These are phyloP conservation scores for Polyommatus icarus DNA, from an alignment of 2,888 invertebrate genomes.

Conservation along the genomic window DNA sequence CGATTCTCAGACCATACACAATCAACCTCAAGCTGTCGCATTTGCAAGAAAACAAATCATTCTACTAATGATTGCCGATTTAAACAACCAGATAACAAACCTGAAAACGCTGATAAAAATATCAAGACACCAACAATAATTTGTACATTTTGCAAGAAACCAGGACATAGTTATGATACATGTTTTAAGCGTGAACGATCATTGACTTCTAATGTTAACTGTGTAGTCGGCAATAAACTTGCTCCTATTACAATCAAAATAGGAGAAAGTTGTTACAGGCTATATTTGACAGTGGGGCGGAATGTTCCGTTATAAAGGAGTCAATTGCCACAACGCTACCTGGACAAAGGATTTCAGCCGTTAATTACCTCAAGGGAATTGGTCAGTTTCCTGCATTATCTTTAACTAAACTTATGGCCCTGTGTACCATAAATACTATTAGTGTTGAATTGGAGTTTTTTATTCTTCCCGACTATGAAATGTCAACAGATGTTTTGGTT, in stretches of 20 bases:
- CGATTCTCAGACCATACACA: conserved; percentile 14
- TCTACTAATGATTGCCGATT: background rate
- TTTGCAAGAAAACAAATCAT: conserved; percentile 35
- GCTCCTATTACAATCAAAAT: conserved; percentile 36
- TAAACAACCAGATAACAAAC: too few relatives aligned
- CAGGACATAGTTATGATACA: conserved; percentile 43
- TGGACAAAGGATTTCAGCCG: conserved; percentile 37
- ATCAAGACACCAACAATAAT: too few relatives aligned
- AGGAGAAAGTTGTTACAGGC: conserved; percentile 35
- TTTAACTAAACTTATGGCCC: conserved; percentile 25
- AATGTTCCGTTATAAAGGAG: conserved; percentile 46
- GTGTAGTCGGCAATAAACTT: conserved; percentile 36
- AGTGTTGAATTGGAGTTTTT: conserved; percentile 34
- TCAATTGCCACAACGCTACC: conserved; percentile 44
- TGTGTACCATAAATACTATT: conserved; percentile 32
- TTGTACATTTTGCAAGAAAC: conserved; percentile 43
- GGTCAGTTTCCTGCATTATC: conserved; percentile 35
- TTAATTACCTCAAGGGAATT: conserved; percentile 36
- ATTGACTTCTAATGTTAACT: conserved; percentile 44
- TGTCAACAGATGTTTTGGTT: conserved; percentile 34
- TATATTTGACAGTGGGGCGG: conserved; percentile 47
- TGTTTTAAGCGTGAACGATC: conserved; percentile 43
- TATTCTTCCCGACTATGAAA: conserved; percentile 35
- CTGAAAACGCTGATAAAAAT: too few relatives aligned
- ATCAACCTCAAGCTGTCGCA: conserved; percentile 5